These are phyloP conservation scores for Odontocolon sp. DNA, from an alignment of 2,888 invertebrate genomes.

Conservation along the genomic window DNA sequence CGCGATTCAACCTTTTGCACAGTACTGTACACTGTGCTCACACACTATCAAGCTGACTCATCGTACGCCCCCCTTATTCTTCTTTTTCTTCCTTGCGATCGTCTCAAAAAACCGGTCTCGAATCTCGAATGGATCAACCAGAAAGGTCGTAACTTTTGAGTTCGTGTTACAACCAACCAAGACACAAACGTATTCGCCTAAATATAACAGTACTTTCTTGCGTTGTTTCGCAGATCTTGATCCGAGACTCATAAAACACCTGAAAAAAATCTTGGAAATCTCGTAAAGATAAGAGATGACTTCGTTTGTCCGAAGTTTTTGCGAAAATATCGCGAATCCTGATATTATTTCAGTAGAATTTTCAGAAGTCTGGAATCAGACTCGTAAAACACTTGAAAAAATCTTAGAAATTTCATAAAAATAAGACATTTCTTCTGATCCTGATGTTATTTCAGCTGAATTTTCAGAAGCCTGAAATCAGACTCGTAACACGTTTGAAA, in stretches of 20 bases:
- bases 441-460: too few species aligned
- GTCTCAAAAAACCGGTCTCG: slow-evolving; percentile 60
- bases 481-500: too few species aligned
- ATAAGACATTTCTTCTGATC: too few species aligned
- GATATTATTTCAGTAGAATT: too few species aligned
- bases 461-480: too few species aligned
- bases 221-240: not conserved
- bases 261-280: not conserved
- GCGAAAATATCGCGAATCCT: not conserved
- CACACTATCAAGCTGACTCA: slow-evolving; percentile 47
- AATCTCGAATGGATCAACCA: slow-evolving; percentile 50
- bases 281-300: slow-evolving; percentile 13
- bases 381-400: not conserved
- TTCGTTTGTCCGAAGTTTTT: not conserved
- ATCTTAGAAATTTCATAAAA: not conserved
- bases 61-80: slow-evolving; percentile 25
- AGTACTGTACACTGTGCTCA: slow-evolving; percentile 29
- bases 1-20: slow-evolving; percentile 27
- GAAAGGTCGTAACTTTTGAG: slow-evolving; percentile 54
- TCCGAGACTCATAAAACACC: not conserved
- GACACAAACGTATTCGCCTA: slow-evolving; percentile 33
- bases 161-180: slow-evolving; percentile 22
- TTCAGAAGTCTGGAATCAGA: not conserved
- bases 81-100: slow-evolving; percentile 31
- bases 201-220: slow-evolving; percentile 33